Base-by-base conservation (phyloP, 2,113 vertebrate species). In the Mesocricetus auratus region DNA sequence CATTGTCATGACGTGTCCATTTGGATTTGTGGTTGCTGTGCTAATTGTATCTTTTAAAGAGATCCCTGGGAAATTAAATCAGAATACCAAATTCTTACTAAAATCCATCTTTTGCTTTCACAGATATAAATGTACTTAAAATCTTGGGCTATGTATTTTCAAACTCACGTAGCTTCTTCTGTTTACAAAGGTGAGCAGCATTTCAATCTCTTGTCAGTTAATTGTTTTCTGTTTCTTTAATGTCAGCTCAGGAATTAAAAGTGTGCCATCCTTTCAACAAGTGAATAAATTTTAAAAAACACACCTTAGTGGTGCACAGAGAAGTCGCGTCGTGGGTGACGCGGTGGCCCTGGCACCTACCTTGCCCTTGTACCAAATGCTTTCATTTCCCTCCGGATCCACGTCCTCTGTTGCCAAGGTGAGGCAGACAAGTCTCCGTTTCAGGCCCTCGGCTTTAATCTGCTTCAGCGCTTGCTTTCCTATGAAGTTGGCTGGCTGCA, bases 381-480 rank as follows among this genome's bases (percentile, higher is more conserved):
- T 99, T 97, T 99, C 99, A 87, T 99, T 99, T 97, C 99, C 99
- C 97, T 99, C 99, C 0, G 99, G 99, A 98, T 99, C 99, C 1
- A 99, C 97, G 0, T 99, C 92, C 45, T 99, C 99, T 0, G 99
- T 99, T 89, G 99, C 98, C 97, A 99, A 39, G 2, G 98, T 98
- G 97, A 99, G 98, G 98, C 99, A 99, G 0, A 99, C 99, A 66
- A 99, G 98, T 89, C 98, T 99, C 93, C 99, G 99, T 94, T 97
- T 99, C 97, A 99, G 98, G 33, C 99, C 99, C 75, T 98, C 97
- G 77, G 99, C 99, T 98, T 99, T 99, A 98, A 99, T 99, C 97
- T 99, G 98, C 98, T 98, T 99, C 98, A 99, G 98, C 33, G 99
- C 99, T 94, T 99, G 98, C 98, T 99, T 99, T 93, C 99, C 99